phyloP scores from a whole-genome alignment of 1,140 invertebrate species.

The Argopecten irradians region DNA sequence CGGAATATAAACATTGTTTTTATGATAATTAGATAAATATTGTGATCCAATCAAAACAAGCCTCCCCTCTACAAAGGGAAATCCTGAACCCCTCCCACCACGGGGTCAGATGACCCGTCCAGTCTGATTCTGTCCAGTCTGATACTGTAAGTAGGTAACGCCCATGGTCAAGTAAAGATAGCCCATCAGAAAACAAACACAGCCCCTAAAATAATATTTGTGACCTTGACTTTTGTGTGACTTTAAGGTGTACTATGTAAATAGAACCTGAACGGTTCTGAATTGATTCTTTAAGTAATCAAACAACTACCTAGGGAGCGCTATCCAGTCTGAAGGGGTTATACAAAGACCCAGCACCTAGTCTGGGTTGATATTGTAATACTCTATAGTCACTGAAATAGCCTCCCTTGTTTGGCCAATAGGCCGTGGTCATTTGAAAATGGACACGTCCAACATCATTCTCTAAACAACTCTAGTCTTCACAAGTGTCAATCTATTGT shows the following conservation, averaged over 20 bases:
- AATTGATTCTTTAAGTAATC: conserved; percentile 1
- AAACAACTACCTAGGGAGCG: not conserved
- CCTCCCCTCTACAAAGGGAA: too few relatives aligned
- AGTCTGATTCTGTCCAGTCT: not conserved
- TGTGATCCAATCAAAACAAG: too few relatives aligned
- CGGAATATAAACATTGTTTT: not conserved
- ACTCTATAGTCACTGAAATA: not conserved
- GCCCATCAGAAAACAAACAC: not conserved
- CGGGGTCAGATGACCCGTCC: not conserved
- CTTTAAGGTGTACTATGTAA: not conserved
- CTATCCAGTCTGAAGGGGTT: not conserved
- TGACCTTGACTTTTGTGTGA: not conserved
- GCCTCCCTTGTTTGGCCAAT: not conserved
- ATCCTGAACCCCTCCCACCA: not conserved
- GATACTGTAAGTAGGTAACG: not conserved
- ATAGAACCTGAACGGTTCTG: not conserved
- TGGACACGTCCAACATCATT: not conserved
- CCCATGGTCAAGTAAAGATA: not conserved
- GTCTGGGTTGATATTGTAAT: not conserved
- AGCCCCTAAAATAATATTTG: not conserved
- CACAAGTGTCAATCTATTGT: not conserved
- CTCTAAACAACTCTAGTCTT: not conserved
- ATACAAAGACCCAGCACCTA: not conserved
- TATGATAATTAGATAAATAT: not conserved
- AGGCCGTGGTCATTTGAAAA: not conserved